Base-by-base conservation (phyloP, 2,797 vertebrate species). In the Aphelocoma californica region DNA sequence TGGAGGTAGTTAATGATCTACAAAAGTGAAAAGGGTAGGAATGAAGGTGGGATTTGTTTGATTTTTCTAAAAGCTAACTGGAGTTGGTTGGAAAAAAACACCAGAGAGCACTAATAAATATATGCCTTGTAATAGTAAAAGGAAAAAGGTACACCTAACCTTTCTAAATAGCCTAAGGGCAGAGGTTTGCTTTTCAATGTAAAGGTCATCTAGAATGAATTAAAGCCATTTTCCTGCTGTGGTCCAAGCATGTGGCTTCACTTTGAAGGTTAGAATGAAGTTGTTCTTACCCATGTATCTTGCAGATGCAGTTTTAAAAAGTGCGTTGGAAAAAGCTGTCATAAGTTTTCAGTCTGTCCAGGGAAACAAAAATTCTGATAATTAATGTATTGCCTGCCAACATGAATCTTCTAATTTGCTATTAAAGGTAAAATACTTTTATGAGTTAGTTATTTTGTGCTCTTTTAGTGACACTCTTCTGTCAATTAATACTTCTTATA, bases 121-220 rank as follows among this genome's bases (percentile, higher is more conserved):
- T 73, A 89, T 73, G 75, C 21, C 66, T 95, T 65, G 21, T 81
- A 94, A 95, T 42, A 86, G 29, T 53, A 78, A 90, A 86, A 95
- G 36, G 67, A 61, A 92, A 95, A 97, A 97, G 66, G 90, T 96
- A 95, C 60, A 84, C n/a, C 94, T 96, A 96, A 96, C 89, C 95
- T 97, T 97, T 98, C 79, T 85, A 79, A 95, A 95, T 44, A 95
- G 87, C 95, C 95, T 86, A 32, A 16, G 51, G 93, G 86, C 92
- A 93, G 29, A 92, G 92, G 94, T 97, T 97, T 97, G 78, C 77
- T 97, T 97, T 97, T 96, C 94, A 97, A 81, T 90, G 90, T 82
- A 98, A 97, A 97, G 95, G 96, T 97, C 93, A 56, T 88, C 82
- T 89, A 87, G 92, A 95, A 97, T 97, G 97, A 97, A 97, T 97